Percentiles rank a stretch among this genome's conserved stretches.
Conservation (phyloP, 2,797 vertebrate species). For the Cephalopachus bancanus region DNA sequence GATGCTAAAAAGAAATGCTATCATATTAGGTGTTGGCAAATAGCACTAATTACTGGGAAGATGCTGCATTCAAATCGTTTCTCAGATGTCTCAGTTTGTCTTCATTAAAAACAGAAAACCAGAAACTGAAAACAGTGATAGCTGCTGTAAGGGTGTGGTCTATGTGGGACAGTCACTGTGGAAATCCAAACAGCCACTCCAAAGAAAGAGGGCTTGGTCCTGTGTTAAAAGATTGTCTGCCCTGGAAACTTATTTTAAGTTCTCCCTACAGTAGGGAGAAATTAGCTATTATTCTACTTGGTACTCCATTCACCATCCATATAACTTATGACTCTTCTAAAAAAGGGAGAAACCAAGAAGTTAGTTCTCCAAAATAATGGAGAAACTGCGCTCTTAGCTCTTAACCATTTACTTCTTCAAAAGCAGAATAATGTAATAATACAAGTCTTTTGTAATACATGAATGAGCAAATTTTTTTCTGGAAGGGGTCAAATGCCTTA, state of each 20-base stretch:
- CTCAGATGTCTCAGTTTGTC: not conserved
- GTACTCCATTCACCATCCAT: not conserved
- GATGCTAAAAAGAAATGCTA: not conserved
- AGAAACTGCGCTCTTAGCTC: not conserved
- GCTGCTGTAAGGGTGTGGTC: no score
- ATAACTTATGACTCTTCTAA: not conserved
- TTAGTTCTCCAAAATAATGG: not conserved
- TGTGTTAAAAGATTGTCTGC: not conserved
- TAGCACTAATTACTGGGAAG: not conserved
- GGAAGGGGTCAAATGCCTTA: not conserved
- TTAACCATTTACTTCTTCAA: not conserved
- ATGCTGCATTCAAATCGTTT: not conserved
- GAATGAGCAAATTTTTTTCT: not conserved
- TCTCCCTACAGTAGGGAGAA: not conserved
- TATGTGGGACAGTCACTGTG: not conserved
- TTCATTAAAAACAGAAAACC: not conserved
- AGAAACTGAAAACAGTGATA: not conserved
- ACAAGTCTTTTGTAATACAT: fast-evolving
- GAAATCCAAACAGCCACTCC: not conserved
- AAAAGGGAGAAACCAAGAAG: not conserved
- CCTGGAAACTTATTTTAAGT: not conserved
- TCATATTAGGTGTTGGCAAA: not conserved
- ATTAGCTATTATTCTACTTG: not conserved
- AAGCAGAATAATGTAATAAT: not conserved
- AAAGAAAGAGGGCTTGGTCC: not conserved